Base-by-base conservation (phyloP, 2,113 vertebrate genomes). In the Pavo muticus region DNA sequence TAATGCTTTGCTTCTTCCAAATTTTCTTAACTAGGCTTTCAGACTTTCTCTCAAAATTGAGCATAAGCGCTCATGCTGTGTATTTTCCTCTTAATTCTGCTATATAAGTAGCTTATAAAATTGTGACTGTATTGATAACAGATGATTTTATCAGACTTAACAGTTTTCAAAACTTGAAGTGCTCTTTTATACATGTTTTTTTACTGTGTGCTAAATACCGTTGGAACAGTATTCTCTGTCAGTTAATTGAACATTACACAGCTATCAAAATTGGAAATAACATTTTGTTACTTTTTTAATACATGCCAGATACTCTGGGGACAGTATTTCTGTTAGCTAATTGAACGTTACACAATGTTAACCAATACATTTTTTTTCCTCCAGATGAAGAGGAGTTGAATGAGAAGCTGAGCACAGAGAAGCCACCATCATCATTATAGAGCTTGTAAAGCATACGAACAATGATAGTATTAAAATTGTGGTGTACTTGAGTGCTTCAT, bases 371-470 rank as follows among this genome's bases (percentile, higher is more conserved):
- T 57, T 69, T 93, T 71, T 54, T 54, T 17, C 15, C 27, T 54
- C 9, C 75, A 96, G 94, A 3, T 92, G 50, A 82, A 78, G 70
- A 94, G 42, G 40, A 82, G 37, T 85, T 72, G 69, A 87, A 14
- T 80, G 78, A 97, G 88, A 95, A 93, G n/a, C 52, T 5, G 16
- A 57, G 50, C 78, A 30, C 3, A 13, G 81, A 95, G 54, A 74
- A 97, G 14, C 35, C 47, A 8, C 44, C 57, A 10, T 76, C 71
- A 2, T 83, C 47, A 24, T 52, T 19, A 94, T 5, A 50, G 48
- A 81, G 68, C 50, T 89, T 67, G 60, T 94, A 50, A 91, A 93
- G 65, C 60, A 92, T 70, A 92, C 94, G 12, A 10, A 6, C 35
- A 70, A 47, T 21, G 13, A 17, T 12, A 74, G 35, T 44, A 84